Evolutionary conservation across 2,888 invertebrate genomes (phyloP).

Genomic region (Brachyptera risi): DNA sequence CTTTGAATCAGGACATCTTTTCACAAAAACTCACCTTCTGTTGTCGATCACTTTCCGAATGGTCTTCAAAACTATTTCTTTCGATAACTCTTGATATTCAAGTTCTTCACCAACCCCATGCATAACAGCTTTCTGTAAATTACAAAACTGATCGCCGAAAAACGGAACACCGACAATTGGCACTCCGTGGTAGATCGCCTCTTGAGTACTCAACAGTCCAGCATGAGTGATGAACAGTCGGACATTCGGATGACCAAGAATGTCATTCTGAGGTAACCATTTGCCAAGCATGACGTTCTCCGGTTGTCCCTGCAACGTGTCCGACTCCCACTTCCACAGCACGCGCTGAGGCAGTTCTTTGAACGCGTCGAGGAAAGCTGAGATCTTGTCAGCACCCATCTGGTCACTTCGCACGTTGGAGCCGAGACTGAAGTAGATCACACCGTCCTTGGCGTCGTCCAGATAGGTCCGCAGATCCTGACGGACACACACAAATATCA

Average conservation of each 20-base stretch:
- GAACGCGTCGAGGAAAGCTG: constrained; percentile 37
- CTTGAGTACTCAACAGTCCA: constrained; percentile 48
- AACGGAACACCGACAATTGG: constrained; percentile 52
- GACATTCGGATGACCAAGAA: constrained; percentile 45
- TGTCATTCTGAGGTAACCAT: constrained; percentile 49
- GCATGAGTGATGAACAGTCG: constrained; percentile 49
- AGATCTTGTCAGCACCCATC: constrained; percentile 36
- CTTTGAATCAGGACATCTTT: too few relatives aligned
- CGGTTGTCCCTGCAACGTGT: constrained; percentile 38
- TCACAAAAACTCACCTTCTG: too few relatives aligned
- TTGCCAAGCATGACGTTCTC: constrained; percentile 41
- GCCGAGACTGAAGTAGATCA: constrained; percentile 43
- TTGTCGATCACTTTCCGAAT: constrained; percentile 31
- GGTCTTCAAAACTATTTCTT: constrained; percentile 36
- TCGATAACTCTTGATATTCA: constrained; percentile 34
- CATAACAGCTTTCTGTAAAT: constrained; percentile 39
- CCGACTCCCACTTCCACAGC: constrained; percentile 47
- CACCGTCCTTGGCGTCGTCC: constrained; percentile 37
- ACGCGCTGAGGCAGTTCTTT: constrained; percentile 42
- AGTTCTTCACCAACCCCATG: constrained; percentile 42
- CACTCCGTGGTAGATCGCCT: constrained; percentile 48
- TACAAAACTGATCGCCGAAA: constrained; percentile 48
- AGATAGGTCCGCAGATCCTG: constrained; percentile 32
- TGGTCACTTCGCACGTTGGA: constrained; percentile 39
- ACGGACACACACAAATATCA: neutral